A percentile compares a stretch with the other conserved stretches of the same genome.
Conservation (phyloP, 2,888 invertebrate genomes). For the Plagiodera versicolora region DNA sequence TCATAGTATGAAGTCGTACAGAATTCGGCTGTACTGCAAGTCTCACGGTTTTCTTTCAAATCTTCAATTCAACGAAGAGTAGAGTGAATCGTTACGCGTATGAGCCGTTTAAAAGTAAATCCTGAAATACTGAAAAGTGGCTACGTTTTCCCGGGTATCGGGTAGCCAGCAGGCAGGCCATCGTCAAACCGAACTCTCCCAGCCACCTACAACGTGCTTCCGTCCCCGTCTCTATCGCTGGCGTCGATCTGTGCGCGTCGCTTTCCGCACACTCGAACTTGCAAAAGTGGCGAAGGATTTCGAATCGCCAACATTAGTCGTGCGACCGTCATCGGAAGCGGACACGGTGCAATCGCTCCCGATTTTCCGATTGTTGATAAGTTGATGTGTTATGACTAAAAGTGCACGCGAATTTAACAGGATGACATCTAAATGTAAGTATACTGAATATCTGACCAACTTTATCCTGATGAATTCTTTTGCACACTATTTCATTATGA, state of each 20-base stretch:
- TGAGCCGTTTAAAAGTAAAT: too few relatives aligned
- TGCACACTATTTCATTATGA: too few relatives aligned
- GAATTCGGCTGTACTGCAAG: too few relatives aligned
- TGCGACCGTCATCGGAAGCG: background rate
- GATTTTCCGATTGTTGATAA: background rate
- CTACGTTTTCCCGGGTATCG: constrained; percentile 12
- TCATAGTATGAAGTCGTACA: too few relatives aligned
- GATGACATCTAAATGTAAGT: background rate
- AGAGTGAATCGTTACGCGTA: too few relatives aligned
- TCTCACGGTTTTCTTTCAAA: too few relatives aligned
- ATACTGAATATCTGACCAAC: background rate
- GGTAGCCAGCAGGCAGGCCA: constrained; percentile 1
- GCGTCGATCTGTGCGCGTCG: background rate
- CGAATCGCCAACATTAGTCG: constrained; percentile 11
- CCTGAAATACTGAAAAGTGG: too few relatives aligned
- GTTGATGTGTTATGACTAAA: constrained; percentile 10
- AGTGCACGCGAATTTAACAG: background rate
- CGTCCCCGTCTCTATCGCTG: constrained; percentile 4
- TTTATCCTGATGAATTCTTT: too few relatives aligned
- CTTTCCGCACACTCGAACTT: background rate
- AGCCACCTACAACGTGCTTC: background rate
- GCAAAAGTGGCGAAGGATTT: constrained; percentile 3
- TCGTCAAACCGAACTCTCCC: background rate
- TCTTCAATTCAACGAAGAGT: too few relatives aligned
- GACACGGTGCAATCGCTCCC: background rate